Evolutionary conservation across 1,140 invertebrate species (phyloP).

Genomic region (Habropoda laboriosa): DNA sequence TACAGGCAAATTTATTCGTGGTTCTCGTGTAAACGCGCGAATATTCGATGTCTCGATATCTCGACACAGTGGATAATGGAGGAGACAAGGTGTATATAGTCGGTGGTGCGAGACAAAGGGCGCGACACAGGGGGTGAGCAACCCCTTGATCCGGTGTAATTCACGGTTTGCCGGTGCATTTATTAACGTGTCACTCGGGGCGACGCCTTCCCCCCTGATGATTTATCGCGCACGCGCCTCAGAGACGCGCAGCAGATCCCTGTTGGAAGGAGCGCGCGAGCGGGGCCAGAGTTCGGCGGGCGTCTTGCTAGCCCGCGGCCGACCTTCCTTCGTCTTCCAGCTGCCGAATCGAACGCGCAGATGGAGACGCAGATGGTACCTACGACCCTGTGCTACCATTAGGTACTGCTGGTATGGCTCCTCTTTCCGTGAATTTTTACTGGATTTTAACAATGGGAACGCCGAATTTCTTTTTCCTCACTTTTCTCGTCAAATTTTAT

Average conservation of each 20-base stretch:
- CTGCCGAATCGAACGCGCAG: constrained; percentile 70
- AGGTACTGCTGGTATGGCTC: no score
- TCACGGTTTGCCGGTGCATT: constrained; percentile 69
- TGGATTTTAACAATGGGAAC: no score
- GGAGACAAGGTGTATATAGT: neutral
- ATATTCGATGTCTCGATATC: constrained; percentile 15
- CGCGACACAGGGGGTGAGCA: constrained; percentile 32
- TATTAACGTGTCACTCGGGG: constrained; percentile 74
- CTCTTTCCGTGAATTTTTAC: no score
- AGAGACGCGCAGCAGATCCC: constrained; percentile 47
- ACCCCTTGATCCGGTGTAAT: constrained; percentile 63
- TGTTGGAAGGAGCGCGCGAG: constrained; percentile 1
- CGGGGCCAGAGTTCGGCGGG: constrained; percentile 59
- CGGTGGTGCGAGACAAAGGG: constrained; percentile 48
- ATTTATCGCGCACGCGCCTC: constrained; percentile 68
- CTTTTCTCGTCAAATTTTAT: no score
- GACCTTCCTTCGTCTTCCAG: constrained; percentile 65
- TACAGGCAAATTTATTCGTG: constrained; percentile 35
- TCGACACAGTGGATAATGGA: neutral
- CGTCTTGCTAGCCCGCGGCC: constrained; percentile 60
- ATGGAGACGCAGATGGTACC: constrained; percentile 72
- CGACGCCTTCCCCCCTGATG: constrained; percentile 69
- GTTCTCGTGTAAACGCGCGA: constrained; percentile 23
- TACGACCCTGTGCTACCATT: neutral
- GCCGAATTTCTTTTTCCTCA: no score